Percentiles rank a stretch among this genome's conserved stretches.
Conservation (phyloP, 1,140 invertebrate genomes). For the Probaryconus sp. region DNA sequence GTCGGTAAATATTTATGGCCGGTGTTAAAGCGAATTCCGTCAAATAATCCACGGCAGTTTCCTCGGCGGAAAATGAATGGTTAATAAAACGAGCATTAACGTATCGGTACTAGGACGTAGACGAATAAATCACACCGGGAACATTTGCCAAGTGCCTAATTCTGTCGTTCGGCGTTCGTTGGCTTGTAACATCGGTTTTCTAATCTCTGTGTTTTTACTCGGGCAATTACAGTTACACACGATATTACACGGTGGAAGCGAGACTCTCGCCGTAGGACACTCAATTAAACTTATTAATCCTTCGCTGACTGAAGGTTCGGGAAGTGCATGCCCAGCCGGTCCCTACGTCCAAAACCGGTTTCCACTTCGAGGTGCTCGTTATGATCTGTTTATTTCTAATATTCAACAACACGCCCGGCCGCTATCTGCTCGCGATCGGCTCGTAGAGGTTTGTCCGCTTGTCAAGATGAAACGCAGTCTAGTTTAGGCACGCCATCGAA, state of each 20-base stretch:
- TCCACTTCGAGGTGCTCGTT: slow-evolving; percentile 52
- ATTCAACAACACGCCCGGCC: slow-evolving; percentile 60
- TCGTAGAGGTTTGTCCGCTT: slow-evolving; percentile 44
- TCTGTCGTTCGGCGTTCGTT: slow-evolving; percentile 26
- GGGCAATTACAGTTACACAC: slow-evolving; percentile 53
- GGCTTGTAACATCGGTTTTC: slow-evolving; percentile 46
- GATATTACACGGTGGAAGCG: slow-evolving; percentile 30
- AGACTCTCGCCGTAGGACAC: slow-evolving; percentile 50
- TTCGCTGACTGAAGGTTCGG: slow-evolving; percentile 57
- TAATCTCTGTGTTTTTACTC: slow-evolving; percentile 54
- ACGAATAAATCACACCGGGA: slow-evolving; percentile 39
- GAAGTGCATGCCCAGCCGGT: slow-evolving; percentile 43
- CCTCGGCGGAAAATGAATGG: slow-evolving; percentile 20
- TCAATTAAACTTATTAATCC: slow-evolving; percentile 63
- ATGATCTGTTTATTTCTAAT: slow-evolving; percentile 69
- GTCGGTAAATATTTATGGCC: too few relatives aligned
- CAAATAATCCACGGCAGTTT: too few relatives aligned
- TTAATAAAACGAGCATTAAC: slow-evolving; percentile 23
- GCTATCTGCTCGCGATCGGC: slow-evolving; percentile 45
- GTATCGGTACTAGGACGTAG: slow-evolving; percentile 25
- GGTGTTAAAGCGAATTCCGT: too few relatives aligned
- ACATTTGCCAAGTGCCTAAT: slow-evolving; percentile 44
- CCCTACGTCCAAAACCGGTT: slow-evolving; percentile 43
- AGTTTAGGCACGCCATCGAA: slow-evolving; percentile 21
- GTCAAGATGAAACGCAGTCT: slow-evolving; percentile 46